Base-by-base conservation (phyloP, 2,888 invertebrate genomes). In the Anarsia innoxiella region DNA sequence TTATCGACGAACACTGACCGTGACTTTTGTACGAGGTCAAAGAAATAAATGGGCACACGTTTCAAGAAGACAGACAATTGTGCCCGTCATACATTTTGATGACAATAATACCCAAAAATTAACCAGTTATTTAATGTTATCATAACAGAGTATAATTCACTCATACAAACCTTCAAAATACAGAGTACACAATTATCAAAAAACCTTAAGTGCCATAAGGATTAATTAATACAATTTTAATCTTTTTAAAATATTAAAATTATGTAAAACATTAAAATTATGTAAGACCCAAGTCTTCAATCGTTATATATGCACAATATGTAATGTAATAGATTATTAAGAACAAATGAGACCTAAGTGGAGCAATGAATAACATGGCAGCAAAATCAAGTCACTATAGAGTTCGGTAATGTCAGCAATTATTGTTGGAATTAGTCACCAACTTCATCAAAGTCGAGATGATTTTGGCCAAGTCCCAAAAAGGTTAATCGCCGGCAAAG, bases 381-480 rank as follows among this genome's bases (percentile, higher is more conserved):
- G n/a, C 2, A 25, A 8, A 26, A 33, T 13, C 15, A 10, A 26
- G 26, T 13, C 23, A 23, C 48, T 15, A 9, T 34, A 28, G 19
- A 28, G 58, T 40, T 46, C n/a, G 44, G 11, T 47, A 51, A 55
- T 48, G 59, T 52, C 43, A 57, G 48, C 59, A 63, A 63, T 61
- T 64, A 60, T 35, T 49, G 50, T 43, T 44, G 41, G 41, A 58
- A 62, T 59, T 50, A 49, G 55, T 52, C 46, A 43, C 44, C 42
- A 42, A 49, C 44, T 54, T 66, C 63, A 58, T 68, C 64, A 65
- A 61, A 68, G 63, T 59, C 59, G 49, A 41, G 39, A 54, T 48
- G 49, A 53, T 61, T 52, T 65, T 69, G 72, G 70, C 66, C 46
- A 40, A 53, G 43, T 45, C 51, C 67, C 67, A 71, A 68, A 66